Percentiles rank a stretch among this genome's conserved stretches.
phyloP scores from a whole-genome alignment of 2,797 vertebrate species.

The Eleutherodactylus coqui region DNA sequence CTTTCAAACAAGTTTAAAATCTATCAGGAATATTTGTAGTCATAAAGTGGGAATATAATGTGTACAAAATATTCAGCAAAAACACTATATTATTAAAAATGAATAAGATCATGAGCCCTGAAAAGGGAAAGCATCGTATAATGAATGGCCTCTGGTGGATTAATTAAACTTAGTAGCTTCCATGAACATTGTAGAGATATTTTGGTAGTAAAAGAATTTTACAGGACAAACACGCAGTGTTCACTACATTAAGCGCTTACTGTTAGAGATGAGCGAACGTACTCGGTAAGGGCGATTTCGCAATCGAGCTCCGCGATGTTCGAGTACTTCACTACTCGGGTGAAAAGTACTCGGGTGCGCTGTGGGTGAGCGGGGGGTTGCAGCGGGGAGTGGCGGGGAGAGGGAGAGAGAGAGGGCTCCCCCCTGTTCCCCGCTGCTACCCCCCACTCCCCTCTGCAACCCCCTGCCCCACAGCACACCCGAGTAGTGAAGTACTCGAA shows the following conservation, averaged over 20 bases:
- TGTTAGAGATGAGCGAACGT: too few species aligned
- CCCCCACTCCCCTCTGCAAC: too few species aligned
- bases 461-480: too few species aligned
- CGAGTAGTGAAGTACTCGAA: too few species aligned
- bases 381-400: too few species aligned
- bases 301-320: too few species aligned
- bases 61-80: not conserved
- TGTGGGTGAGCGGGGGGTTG: too few species aligned
- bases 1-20: not conserved
- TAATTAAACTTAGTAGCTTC: not conserved
- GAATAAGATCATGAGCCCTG: not conserved
- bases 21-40: not conserved
- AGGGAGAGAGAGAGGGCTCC: too few species aligned
- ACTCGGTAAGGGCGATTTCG: too few species aligned
- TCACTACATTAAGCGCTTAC: not conserved
- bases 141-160: slow-evolving; percentile 12
- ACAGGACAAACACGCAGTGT: not conserved
- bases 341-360: too few species aligned
- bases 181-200: not conserved
- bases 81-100: slow-evolving; percentile 4
- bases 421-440: too few species aligned
- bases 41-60: not conserved
- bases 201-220: not conserved
- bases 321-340: too few species aligned
- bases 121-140: slow-evolving; percentile 2